phyloP scores from a whole-genome alignment of 2,888 invertebrate species.

The Rhimphoctona megacephalus region DNA sequence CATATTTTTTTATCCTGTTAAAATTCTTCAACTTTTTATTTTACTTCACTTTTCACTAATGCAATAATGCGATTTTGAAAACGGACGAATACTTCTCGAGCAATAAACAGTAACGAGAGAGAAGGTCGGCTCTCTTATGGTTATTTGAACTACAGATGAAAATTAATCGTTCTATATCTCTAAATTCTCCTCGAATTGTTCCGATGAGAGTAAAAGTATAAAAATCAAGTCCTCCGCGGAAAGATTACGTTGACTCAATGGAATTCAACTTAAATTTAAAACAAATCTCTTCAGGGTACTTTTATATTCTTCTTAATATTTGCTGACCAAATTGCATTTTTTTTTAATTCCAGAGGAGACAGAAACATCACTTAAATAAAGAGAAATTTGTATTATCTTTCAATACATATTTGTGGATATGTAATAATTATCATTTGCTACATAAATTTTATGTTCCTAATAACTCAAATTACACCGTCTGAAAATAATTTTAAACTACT shows the following conservation, averaged over 20 bases:
- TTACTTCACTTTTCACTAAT: background rate
- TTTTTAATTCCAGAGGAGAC: background rate
- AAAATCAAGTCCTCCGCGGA: background rate
- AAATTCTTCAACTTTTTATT: background rate
- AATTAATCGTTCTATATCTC: slow-evolving; percentile 40
- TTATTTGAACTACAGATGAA: slow-evolving; percentile 20
- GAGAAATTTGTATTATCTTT: background rate
- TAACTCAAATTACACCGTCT: background rate
- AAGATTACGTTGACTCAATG: slow-evolving; percentile 36
- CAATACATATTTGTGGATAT: no score
- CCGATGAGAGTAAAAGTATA: slow-evolving; percentile 18
- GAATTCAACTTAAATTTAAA: slow-evolving; percentile 42
- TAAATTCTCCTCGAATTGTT: slow-evolving; percentile 50
- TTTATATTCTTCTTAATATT: slow-evolving; percentile 1
- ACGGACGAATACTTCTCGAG: background rate
- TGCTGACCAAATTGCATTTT: background rate
- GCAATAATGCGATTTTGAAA: no score
- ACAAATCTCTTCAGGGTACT: slow-evolving; percentile 16
- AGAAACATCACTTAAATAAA: background rate
- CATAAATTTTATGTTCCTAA: background rate
- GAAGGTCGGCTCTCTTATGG: slow-evolving; percentile 1
- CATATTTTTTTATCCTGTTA: background rate
- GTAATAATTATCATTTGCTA: background rate
- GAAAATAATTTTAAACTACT: background rate
- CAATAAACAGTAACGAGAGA: background rate